phyloP scores from a whole-genome alignment of 1,140 invertebrate species.

The Rhagoletis pomonella region DNA sequence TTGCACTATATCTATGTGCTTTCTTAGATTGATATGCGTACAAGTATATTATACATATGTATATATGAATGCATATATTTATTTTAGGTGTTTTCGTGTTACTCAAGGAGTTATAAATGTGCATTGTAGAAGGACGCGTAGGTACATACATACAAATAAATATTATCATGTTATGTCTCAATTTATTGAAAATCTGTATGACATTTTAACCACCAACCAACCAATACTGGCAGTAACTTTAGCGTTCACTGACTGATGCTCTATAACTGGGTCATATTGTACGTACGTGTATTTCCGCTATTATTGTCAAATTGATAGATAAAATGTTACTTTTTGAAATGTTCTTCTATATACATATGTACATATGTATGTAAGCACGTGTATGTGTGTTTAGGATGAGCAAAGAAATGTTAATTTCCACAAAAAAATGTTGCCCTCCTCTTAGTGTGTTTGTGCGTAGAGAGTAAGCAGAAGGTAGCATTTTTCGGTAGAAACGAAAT shows the following conservation, averaged over 20 bases:
- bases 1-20: not conserved
- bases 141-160: not conserved
- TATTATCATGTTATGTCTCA: slow-evolving; percentile 34
- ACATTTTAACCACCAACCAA: slow-evolving; percentile 13
- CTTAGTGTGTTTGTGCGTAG: no score
- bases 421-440: no score
- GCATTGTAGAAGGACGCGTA: not conserved
- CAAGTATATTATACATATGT: no score
- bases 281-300: not conserved
- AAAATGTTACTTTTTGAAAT: not conserved
- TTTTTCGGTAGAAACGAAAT: no score
- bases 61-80: not conserved
- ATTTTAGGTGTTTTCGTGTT: not conserved
- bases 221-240: not conserved
- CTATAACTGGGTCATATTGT: not conserved
- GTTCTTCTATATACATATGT: no score
- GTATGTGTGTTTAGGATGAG: no score
- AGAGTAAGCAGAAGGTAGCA: no score
- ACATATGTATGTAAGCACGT: no score
- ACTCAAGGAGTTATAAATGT: slow-evolving; percentile 8
- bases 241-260: slow-evolving; percentile 30
- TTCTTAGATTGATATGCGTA: not conserved
- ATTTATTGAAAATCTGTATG: slow-evolving; percentile 21
- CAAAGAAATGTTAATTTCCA: no score
- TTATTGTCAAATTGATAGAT: not conserved